Evolutionary conservation across 2,888 invertebrate species (phyloP), one percentile per base, ranked within the genome.

Genomic region (Eupithecia centaureata): DNA sequence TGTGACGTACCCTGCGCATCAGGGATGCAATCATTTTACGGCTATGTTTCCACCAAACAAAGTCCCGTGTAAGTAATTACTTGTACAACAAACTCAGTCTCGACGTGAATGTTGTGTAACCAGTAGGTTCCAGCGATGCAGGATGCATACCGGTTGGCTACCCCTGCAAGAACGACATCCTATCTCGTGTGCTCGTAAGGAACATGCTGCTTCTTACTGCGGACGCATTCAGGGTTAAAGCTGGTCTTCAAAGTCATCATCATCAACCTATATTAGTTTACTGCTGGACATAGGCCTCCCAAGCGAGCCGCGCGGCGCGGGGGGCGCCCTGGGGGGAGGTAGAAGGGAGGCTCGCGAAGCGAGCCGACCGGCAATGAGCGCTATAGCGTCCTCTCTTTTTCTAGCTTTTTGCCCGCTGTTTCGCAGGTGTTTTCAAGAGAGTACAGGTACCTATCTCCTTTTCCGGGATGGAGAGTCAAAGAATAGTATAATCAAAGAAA

Each of bases 61-160:
- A 42, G 42, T 18, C 18, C 18, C 42, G 42, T 42, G 42, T 8
- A n/a, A n/a, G 7, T 18, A n/a, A n/a, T 18, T 8, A 42, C 18
- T n/a, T 18, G 62, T 60, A 58, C 54, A 28, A 57, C 12, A 57
- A 63, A 22, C 62, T 28, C 65, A 33, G 33, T 33, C 47, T 33
- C 35, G n/a, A 10, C 51, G 63, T 69, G 63, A 70, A 70, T 75
- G 75, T 75, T 57, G 75, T 61, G 63, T 56, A 65, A 72, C 73
- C 65, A 70, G 73, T 71, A 65, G 47, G 47, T 22, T 22, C 47
- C 47, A 47, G 61, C 22, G 38, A 57, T 75, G 67, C 76, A 77
- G 77, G 77, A 76, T 76, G 71, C 70, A 72, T 70, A 77, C 77
- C 76, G 76, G 77, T 77, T 65, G 68, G 58, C 51, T 47, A 42